phyloP scores from a whole-genome alignment of 1,140 invertebrate genomes.

The Habropoda laboriosa region DNA sequence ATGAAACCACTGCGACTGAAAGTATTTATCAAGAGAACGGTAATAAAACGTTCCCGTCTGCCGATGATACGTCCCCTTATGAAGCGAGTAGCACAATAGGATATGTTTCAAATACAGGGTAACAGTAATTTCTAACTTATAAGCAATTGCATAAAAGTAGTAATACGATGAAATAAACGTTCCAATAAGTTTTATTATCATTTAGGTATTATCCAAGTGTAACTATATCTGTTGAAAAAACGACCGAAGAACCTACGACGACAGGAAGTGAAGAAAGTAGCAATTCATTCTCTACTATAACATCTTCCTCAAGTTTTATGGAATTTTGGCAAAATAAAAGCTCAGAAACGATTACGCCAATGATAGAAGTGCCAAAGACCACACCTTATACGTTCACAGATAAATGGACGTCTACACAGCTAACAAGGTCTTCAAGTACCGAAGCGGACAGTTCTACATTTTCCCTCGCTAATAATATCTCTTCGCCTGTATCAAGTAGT shows the following conservation, averaged over 20 bases:
- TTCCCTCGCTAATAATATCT: background rate
- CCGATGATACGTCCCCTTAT: background rate
- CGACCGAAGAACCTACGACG: background rate
- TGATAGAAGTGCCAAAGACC: slow-evolving; percentile 1
- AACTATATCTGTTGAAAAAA: background rate
- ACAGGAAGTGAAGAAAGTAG: slow-evolving; percentile 6
- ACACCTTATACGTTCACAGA: background rate
- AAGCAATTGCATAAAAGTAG: background rate
- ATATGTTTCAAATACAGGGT: slow-evolving; percentile 16
- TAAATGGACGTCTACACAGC: background rate
- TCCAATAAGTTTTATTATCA: background rate
- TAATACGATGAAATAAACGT: background rate
- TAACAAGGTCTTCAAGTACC: slow-evolving; percentile 6
- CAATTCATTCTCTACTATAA: background rate
- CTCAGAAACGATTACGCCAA: background rate
- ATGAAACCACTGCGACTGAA: slow-evolving; percentile 24
- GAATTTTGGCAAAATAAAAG: slow-evolving; percentile 12
- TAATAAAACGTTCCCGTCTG: background rate
- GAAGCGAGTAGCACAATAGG: background rate
- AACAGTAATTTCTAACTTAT: background rate
- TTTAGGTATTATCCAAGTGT: slow-evolving; percentile 1
- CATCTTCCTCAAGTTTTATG: background rate
- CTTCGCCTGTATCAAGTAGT: slow-evolving; percentile 8
- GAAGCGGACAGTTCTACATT: slow-evolving; percentile 22
- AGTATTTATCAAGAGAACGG: background rate